These are phyloP conservation scores for Melozone crissalis DNA, from an alignment of 2,113 vertebrate species.

Conservation along the genomic window DNA sequence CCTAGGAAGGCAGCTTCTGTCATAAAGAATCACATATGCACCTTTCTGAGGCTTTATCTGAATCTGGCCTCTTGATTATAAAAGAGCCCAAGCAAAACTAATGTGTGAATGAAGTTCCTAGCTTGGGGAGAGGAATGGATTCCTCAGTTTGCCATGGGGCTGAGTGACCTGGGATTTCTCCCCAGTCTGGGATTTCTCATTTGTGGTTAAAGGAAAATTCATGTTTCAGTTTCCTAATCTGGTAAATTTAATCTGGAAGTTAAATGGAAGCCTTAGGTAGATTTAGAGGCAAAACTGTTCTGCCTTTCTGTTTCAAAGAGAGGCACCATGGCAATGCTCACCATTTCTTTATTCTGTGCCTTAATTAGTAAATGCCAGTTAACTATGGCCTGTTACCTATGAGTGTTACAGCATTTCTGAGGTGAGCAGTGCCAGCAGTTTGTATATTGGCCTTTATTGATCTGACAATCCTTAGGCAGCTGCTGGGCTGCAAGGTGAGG, in stretches of 20 bases:
- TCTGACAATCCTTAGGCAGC: neutral
- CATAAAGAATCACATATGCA: neutral
- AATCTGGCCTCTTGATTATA: neutral
- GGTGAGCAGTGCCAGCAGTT: neutral
- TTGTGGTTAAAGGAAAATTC: neutral
- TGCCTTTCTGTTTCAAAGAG: neutral
- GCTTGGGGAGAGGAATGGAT: neutral
- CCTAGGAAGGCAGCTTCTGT: neutral
- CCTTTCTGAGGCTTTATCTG: neutral
- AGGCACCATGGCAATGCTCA: neutral
- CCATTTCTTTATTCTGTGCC: neutral
- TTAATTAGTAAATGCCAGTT: neutral
- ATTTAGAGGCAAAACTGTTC: neutral
- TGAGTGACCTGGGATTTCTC: neutral
- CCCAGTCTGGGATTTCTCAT: neutral
- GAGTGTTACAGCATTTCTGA: neutral
- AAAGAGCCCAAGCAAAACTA: neutral
- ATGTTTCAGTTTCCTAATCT: neutral
- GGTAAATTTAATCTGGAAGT: neutral
- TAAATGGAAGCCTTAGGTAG: neutral
- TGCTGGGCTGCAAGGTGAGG: neutral
- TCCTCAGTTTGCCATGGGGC: neutral
- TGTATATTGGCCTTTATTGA: neutral
- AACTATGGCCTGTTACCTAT: neutral
- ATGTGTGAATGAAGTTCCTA: neutral